Conservation (phyloP, 2,888 invertebrate species). For the Lissocephala sabroskyi region DNA sequence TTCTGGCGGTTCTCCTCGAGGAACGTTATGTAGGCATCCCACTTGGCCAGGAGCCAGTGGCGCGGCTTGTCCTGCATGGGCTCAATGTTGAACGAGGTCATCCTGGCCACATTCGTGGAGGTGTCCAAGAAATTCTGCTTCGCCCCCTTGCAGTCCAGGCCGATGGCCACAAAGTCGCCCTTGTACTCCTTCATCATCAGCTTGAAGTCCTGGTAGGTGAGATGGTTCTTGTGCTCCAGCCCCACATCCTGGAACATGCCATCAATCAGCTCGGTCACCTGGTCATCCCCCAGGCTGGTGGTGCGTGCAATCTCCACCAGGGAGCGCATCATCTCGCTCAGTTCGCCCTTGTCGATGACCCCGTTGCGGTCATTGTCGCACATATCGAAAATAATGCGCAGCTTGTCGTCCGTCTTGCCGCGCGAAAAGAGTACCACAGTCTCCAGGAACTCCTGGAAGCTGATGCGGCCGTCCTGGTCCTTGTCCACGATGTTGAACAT, state of each 20-base stretch:
- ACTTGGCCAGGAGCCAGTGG: conserved; percentile 83
- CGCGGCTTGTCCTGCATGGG: conserved; percentile 81
- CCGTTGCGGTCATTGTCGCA: conserved; percentile 96
- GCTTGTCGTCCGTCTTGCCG: conserved; percentile 93
- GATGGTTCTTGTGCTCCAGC: conserved; percentile 88
- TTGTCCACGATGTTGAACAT: conserved; percentile 99
- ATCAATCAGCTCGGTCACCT: conserved; percentile 92
- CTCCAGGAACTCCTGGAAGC: conserved; percentile 96
- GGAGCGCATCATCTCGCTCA: conserved; percentile 94
- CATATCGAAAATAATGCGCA: conserved; percentile 97
- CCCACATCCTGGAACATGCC: conserved; percentile 96
- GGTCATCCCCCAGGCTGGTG: conserved; percentile 90
- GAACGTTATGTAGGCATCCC: conserved; percentile 91
- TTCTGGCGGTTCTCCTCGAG: conserved; percentile 97
- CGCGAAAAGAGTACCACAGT: conserved; percentile 93
- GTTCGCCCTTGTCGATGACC: conserved; percentile 92
- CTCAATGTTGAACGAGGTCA: conserved; percentile 95
- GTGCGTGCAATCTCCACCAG: conserved; percentile 94
- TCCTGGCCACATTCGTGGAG: conserved; percentile 93
- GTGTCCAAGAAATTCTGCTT: conserved; percentile 96
- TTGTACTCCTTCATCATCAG: conserved; percentile 97
- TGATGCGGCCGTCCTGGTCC: conserved; percentile 93
- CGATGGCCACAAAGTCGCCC: conserved; percentile 95
- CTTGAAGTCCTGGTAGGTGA: conserved; percentile 93
- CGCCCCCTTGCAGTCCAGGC: conserved; percentile 94